Base-by-base conservation (phyloP, 2,888 invertebrate genomes). In the Rotaria macrura region DNA sequence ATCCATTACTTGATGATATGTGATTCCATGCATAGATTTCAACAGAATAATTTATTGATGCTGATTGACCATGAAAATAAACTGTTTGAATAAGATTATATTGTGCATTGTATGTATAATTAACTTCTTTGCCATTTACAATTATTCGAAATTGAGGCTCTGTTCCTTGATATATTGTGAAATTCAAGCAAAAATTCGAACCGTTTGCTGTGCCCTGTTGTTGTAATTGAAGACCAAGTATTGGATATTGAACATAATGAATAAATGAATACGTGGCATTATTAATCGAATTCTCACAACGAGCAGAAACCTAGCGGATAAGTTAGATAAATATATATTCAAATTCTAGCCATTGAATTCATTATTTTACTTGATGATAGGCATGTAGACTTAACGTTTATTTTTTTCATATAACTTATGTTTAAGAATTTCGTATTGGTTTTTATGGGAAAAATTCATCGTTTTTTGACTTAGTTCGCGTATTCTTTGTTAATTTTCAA, bases 211-310 rank as follows among this genome's bases (percentile, higher is more conserved):
- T 20, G n/a, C 79, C 79, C 10, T 20, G 79, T 79, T 79, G 43
- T 43, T 43, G 40, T 43, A 79, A 14, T 79, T 79, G 79, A n/a
- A 79, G 43, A 79, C 43, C 43, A 12, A n/a, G 3, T 34, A 79
- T 79, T n/a, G 79, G 79, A n/a, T 43, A 79, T 40, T 79, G 79
- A 12, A 79, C 79, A 43, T 79, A 43, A 43, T 79, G 79, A 12
- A 34, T 79, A 2, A 43, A n/a, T 43, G 43, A 38, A 79, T 43
- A 79, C 2, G 79, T 20, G 2, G 4, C 43, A 43, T 25, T 43
- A 43, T n/a, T 79, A 4, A 43, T 14, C 7, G 40, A 20, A 79
- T 79, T 79, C 20, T 43, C 43, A 43, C 79, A 79, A 79, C 5
- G 2, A 79, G n/a, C 43, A n/a, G 12, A 43, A 1, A 79, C 29